Evolutionary conservation across 2,888 invertebrate species (phyloP).

Genomic region (Girardia tigrina): DNA sequence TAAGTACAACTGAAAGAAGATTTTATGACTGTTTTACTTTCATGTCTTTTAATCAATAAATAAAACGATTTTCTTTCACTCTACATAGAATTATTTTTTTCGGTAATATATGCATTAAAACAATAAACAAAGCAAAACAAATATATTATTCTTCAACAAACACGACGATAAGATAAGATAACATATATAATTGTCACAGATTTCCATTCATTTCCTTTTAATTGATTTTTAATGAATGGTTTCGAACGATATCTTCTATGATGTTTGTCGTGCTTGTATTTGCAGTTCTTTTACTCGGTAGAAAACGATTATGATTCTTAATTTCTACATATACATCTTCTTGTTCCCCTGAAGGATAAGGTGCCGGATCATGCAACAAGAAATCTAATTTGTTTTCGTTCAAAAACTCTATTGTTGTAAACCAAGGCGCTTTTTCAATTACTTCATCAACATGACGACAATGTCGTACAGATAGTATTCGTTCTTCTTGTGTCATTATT

Average conservation of each 20-base stretch:
- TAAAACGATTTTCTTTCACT: too few relatives aligned
- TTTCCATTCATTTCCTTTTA: too few relatives aligned
- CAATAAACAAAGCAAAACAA: too few relatives aligned
- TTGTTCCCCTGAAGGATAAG: conserved; percentile 26
- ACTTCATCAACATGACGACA: conserved; percentile 35
- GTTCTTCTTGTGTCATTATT: conserved; percentile 31
- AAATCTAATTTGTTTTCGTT: conserved; percentile 33
- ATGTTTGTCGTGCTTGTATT: conserved; percentile 33
- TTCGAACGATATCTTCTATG: background rate
- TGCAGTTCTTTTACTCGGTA: conserved; percentile 32
- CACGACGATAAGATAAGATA: too few relatives aligned
- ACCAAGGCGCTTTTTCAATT: conserved; percentile 8
- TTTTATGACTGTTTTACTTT: too few relatives aligned
- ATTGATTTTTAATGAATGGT: too few relatives aligned
- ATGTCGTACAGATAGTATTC: conserved; percentile 26
- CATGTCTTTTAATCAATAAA: too few relatives aligned
- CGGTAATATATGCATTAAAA: too few relatives aligned
- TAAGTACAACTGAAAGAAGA: too few relatives aligned
- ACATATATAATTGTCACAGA: too few relatives aligned
- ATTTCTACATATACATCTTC: conserved; percentile 31
- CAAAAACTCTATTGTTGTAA: conserved; percentile 31
- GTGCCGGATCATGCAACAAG: conserved; percentile 32
- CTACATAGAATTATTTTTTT: too few relatives aligned
- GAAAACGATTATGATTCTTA: conserved; percentile 31
- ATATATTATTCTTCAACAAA: too few relatives aligned